These are phyloP conservation scores for Chrysina gloriosa DNA, from an alignment of 2,888 invertebrate species.

Conservation along the genomic window DNA sequence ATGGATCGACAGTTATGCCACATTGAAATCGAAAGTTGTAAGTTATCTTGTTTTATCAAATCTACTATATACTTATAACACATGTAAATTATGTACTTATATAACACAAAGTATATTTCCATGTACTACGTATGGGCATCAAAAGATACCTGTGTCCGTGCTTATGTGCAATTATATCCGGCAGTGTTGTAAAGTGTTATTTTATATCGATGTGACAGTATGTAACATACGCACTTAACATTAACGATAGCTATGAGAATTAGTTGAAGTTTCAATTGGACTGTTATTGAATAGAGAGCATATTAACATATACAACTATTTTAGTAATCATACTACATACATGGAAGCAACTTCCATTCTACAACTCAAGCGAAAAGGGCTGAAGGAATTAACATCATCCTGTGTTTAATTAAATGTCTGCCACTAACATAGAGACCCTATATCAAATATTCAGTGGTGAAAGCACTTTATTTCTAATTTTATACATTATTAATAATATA, in stretches of 20 bases:
- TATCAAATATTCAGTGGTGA: too few relatives aligned
- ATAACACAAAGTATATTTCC: constrained; percentile 19
- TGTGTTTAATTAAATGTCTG: too few relatives aligned
- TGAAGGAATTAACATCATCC: too few relatives aligned
- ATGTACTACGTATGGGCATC: constrained; percentile 53
- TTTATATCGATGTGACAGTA: not conserved
- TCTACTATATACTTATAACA: constrained; percentile 42
- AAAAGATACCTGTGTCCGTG: constrained; percentile 64
- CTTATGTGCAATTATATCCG: constrained; percentile 54
- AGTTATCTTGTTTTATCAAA: constrained; percentile 73
- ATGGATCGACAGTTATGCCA: constrained; percentile 96
- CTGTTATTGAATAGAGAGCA: not conserved
- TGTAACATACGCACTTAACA: constrained; percentile 26
- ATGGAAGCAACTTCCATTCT: too few relatives aligned
- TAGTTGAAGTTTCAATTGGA: constrained; percentile 4
- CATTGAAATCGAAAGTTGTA: constrained; percentile 98
- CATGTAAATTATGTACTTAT: constrained; percentile 42
- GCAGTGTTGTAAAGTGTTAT: constrained; percentile 26
- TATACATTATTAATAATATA: too few relatives aligned
- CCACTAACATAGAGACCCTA: too few relatives aligned
- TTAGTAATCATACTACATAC: too few relatives aligned
- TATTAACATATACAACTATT: too few relatives aligned
- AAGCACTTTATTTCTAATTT: too few relatives aligned
- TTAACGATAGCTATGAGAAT: not conserved
- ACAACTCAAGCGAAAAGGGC: too few relatives aligned